phyloP scores from a whole-genome alignment of 2,797 vertebrate species.

The Uromys caudimaculatus region DNA sequence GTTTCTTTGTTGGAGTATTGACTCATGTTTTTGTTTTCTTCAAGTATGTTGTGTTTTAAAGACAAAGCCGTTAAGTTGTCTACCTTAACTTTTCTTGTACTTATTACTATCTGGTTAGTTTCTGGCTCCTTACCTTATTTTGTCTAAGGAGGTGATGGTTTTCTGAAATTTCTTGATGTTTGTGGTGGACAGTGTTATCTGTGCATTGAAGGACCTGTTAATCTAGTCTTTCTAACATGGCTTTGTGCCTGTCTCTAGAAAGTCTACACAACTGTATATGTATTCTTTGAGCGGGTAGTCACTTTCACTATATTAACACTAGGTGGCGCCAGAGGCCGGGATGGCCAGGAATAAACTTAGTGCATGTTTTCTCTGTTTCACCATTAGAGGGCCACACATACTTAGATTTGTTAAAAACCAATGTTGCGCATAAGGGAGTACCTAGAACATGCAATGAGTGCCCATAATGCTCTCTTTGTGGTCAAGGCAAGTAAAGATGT shows the following conservation, averaged over 20 bases:
- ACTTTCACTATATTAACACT: not conserved
- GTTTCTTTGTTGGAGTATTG: not conserved
- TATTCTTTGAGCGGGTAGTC: not conserved
- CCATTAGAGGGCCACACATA: not conserved
- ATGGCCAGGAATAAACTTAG: not conserved
- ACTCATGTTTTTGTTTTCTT: not conserved
- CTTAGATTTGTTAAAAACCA: not conserved
- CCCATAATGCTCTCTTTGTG: not conserved
- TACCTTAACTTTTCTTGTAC: not conserved
- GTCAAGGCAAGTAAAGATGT: not conserved
- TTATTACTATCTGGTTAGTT: not conserved
- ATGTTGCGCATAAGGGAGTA: not conserved
- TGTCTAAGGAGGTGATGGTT: not conserved
- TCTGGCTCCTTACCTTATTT: not conserved
- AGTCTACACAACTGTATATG: not conserved
- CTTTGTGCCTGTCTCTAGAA: not conserved
- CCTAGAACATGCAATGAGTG: not conserved
- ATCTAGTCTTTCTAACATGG: not conserved
- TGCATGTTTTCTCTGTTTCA: not conserved
- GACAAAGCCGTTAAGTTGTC: not conserved
- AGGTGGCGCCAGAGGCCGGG: not conserved
- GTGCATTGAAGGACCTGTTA: not conserved
- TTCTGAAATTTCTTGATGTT: not conserved
- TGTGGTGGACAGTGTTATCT: not conserved
- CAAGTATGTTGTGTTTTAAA: not conserved